Evolutionary conservation across 2,797 vertebrate genomes (phyloP).

Genomic region (Coilia nasus): DNA sequence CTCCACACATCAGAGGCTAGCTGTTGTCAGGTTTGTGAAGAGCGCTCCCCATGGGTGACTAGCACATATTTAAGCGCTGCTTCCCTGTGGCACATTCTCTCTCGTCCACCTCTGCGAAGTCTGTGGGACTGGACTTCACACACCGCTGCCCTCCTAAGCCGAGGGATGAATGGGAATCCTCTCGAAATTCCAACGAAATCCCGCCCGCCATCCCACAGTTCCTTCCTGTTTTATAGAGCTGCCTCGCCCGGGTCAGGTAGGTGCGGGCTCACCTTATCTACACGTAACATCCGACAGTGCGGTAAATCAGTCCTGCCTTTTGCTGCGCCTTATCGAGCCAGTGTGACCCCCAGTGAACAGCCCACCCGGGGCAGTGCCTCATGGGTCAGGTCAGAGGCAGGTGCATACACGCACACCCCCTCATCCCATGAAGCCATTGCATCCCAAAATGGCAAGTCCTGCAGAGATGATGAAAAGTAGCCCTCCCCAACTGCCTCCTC

Average conservation of each 20-base stretch:
- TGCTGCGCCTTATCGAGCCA: background rate
- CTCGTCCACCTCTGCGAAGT: background rate
- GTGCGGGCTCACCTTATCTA: slow-evolving; percentile 45
- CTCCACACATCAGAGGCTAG: background rate
- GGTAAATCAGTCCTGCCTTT: background rate
- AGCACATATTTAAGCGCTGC: background rate
- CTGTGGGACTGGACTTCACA: background rate
- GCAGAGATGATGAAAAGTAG: background rate
- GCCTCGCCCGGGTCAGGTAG: slow-evolving; percentile 30
- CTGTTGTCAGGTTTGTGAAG: background rate
- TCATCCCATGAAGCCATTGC: slow-evolving; percentile 27
- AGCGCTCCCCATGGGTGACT: background rate
- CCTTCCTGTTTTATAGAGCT: background rate
- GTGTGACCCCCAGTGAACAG: background rate
- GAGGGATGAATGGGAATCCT: slow-evolving; percentile 30
- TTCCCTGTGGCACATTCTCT: background rate
- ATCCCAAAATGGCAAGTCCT: slow-evolving; percentile 43
- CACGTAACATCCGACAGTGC: slow-evolving; percentile 12
- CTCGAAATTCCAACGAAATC: slow-evolving; percentile 43
- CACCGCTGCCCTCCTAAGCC: background rate
- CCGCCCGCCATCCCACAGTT: background rate
- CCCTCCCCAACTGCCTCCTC: background rate
- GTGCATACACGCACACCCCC: slow-evolving; percentile 47
- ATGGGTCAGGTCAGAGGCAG: slow-evolving; percentile 42
- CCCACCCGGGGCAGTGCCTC: slow-evolving; percentile 29